Percentiles rank a stretch among this genome's conserved stretches.
phyloP scores from a whole-genome alignment of 53 echinoderm and acorn worm genomes.

The Holothuria leucospilota region DNA sequence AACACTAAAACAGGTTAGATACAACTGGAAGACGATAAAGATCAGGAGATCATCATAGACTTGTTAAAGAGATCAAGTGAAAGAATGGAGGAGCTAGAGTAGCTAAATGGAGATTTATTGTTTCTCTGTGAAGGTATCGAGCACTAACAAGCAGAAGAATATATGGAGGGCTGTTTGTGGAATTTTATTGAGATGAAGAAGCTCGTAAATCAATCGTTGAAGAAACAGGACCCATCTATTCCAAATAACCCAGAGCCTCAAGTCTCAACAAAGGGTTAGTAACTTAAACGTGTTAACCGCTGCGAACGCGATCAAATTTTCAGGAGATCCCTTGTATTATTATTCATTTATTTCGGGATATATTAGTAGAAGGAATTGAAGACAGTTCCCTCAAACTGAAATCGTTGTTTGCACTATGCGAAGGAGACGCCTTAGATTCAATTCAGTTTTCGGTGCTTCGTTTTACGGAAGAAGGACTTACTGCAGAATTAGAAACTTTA shows the following conservation, averaged over 20 bases:
- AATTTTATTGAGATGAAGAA: background rate
- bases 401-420: no score
- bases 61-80: background rate
- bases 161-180: conserved; percentile 20
- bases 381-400: conserved; percentile 47
- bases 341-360: conserved; percentile 1
- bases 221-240: background rate
- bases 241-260: background rate
- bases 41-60: background rate
- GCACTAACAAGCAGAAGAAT: conserved; percentile 32
- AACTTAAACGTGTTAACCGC: conserved; percentile 27
- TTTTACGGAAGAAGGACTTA: background rate
- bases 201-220: background rate
- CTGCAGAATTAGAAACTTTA: background rate
- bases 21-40: background rate
- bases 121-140: conserved; percentile 33
- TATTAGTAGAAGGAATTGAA: background rate
- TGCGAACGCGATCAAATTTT: no score
- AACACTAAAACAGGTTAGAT: background rate
- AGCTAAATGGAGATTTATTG: conserved; percentile 2
- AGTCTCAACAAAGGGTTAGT: background rate
- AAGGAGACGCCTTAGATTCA: conserved; percentile 53
- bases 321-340: conserved; percentile 56
- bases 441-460: conserved; percentile 20
- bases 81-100: background rate